A percentile compares a stretch with the other conserved stretches of the same genome.
Conservation (phyloP, 2,797 vertebrate species). For the Rhincodon typus region DNA sequence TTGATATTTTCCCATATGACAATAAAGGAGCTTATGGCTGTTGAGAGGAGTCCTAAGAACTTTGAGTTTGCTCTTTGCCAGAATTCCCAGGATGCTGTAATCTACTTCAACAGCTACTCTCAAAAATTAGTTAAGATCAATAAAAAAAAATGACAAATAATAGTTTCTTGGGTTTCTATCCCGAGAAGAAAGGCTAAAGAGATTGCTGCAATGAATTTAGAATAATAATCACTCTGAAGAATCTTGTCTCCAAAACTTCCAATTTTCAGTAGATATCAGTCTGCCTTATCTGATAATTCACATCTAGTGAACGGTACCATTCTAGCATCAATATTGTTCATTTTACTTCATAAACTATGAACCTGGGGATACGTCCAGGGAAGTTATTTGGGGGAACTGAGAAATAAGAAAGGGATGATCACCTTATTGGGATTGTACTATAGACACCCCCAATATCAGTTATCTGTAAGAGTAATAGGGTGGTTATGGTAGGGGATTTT, state of each 20-base stretch:
- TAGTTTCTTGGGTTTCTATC: background rate
- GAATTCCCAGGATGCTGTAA: background rate
- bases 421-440: too few relatives aligned
- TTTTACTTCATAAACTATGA: background rate
- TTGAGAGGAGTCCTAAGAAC: background rate
- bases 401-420: too few relatives aligned
- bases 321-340: background rate
- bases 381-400: too few relatives aligned
- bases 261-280: background rate
- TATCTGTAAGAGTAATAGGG: too few relatives aligned
- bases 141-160: background rate
- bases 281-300: background rate
- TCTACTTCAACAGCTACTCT: background rate
- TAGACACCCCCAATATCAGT: too few relatives aligned
- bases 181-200: background rate
- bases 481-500: too few relatives aligned
- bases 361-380: too few relatives aligned
- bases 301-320: background rate
- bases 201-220: background rate
- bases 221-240: background rate
- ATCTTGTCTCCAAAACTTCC: background rate
- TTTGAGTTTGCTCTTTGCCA: background rate
- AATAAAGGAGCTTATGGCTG: background rate
- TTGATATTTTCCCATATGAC: background rate
- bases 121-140: background rate